Conservation (phyloP, 2,888 invertebrate species). For the Autographa gamma region DNA sequence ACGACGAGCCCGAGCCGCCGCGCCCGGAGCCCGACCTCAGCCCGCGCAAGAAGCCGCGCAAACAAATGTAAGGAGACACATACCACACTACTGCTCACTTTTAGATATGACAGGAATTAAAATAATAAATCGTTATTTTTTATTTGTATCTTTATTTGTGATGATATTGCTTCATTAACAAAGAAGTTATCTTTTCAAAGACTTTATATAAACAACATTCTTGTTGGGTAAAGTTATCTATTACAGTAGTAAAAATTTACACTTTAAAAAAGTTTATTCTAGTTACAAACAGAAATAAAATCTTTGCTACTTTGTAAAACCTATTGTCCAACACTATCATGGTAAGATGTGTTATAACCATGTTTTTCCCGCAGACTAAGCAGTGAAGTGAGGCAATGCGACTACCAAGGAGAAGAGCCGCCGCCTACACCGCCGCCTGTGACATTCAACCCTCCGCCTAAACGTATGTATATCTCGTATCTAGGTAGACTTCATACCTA, state of each 20-base stretch:
- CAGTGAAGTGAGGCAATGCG: conserved; percentile 82
- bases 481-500: neutral
- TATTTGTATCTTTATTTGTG: too few species aligned
- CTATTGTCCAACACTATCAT: too few species aligned
- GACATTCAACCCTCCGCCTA: conserved; percentile 74
- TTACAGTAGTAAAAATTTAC: too few species aligned
- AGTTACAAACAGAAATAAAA: too few species aligned
- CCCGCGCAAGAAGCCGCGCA: conserved; percentile 97
- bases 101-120: too few species aligned
- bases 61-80: conserved; percentile 92
- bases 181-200: too few species aligned
- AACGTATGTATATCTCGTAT: conserved; percentile 72
- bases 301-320: too few species aligned
- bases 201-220: too few species aligned
- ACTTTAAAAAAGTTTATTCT: too few species aligned
- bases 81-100: neutral
- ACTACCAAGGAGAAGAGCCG: conserved; percentile 78
- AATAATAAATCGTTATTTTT: too few species aligned
- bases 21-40: conserved; percentile 75
- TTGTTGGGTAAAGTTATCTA: too few species aligned
- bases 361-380: conserved; percentile 68
- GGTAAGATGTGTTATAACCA: neutral
- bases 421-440: conserved; percentile 78
- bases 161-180: too few species aligned
- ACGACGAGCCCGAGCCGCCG: conserved; percentile 81